Evolutionary conservation across 2,797 vertebrate genomes (phyloP).

Genomic region (Pipistrellus nathusii): DNA sequence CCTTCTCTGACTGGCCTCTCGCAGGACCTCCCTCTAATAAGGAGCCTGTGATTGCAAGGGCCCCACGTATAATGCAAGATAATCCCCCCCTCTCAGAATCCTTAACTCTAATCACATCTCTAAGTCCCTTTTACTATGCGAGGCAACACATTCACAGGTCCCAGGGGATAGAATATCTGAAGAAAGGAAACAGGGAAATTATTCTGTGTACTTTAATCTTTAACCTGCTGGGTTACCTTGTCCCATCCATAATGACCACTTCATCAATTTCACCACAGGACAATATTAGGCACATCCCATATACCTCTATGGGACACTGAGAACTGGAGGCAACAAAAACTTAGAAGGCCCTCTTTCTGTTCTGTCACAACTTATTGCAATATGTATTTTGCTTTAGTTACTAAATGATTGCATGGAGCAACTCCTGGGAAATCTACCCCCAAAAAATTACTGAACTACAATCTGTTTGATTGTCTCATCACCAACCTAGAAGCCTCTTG

Average conservation of each 20-base stretch:
- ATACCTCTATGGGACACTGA: background rate
- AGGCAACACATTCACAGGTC: background rate
- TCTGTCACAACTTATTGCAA: background rate
- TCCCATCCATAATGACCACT: too few relatives aligned
- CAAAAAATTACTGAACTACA: background rate
- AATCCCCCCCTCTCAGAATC: background rate
- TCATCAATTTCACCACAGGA: background rate
- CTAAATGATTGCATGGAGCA: background rate
- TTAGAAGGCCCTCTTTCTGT: background rate
- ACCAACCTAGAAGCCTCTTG: background rate
- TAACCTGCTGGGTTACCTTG: background rate
- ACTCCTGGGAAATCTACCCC: background rate
- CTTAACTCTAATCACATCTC: background rate
- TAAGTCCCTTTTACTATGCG: background rate
- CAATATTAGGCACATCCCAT: background rate
- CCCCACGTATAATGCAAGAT: fast-evolving
- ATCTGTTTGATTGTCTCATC: background rate
- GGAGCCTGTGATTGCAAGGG: background rate
- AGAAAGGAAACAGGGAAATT: background rate
- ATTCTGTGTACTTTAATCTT: background rate
- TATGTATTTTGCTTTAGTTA: background rate
- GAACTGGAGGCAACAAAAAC: background rate
- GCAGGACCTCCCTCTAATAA: background rate
- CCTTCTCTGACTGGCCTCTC: background rate
- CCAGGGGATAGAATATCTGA: too few relatives aligned